Percentiles rank a stretch among this genome's conserved stretches.
Conservation (phyloP, 2,113 vertebrate species). For the Protobothrops flavoviridis region DNA sequence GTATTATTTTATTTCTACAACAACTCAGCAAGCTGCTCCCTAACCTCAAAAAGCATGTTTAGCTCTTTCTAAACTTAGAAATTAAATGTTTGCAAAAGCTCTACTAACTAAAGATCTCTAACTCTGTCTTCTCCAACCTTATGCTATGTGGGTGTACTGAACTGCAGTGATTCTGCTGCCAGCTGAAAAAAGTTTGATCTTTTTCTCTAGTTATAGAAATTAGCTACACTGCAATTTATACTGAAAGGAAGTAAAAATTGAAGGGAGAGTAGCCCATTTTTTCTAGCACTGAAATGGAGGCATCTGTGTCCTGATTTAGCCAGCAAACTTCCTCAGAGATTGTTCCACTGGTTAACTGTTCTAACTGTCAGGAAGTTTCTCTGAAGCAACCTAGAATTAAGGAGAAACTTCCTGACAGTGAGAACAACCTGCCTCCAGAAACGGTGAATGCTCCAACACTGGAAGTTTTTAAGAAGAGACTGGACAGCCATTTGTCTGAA, state of each 20-base stretch:
- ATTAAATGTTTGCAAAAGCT: not conserved
- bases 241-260: not conserved
- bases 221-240: not conserved
- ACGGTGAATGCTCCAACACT: too few relatives aligned
- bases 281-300: not conserved
- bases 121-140: not conserved
- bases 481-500: too few relatives aligned
- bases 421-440: too few relatives aligned
- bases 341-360: too few relatives aligned
- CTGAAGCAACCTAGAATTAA: too few relatives aligned
- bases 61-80: not conserved
- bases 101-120: not conserved
- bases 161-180: not conserved
- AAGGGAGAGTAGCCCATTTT: not conserved
- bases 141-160: not conserved
- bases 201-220: not conserved
- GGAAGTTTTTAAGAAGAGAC: too few relatives aligned
- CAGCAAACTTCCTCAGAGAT: not conserved
- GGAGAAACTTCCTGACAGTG: too few relatives aligned
- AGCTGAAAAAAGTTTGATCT: not conserved
- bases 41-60: not conserved
- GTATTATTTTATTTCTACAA: not conserved
- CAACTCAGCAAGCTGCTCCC: not conserved
- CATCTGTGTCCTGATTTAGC: not conserved
- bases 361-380: too few relatives aligned